These are phyloP conservation scores for Salarias fasciatus DNA, from an alignment of 2,797 vertebrate genomes.

Conservation along the genomic window DNA sequence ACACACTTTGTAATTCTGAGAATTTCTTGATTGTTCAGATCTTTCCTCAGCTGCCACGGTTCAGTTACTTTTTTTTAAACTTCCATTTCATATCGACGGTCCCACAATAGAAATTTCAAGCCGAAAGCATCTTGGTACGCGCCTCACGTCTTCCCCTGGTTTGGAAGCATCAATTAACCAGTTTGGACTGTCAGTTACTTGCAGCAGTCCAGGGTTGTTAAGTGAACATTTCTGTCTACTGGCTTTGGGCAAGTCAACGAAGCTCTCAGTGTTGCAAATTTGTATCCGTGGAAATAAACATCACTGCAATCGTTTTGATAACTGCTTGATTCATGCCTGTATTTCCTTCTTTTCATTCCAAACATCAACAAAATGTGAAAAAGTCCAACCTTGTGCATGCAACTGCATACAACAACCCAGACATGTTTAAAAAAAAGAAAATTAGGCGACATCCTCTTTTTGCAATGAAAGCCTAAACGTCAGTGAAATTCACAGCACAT, in stretches of 20 bases:
- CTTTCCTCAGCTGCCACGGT: background rate
- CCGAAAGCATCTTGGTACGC: background rate
- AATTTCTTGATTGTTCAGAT: background rate
- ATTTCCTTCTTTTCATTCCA: too few relatives aligned
- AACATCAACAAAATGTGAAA: background rate
- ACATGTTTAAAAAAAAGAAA: background rate
- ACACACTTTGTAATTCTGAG: slow-evolving; percentile 13
- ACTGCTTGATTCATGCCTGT: too few relatives aligned
- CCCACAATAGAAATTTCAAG: background rate
- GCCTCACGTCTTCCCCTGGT: background rate
- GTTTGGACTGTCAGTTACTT: background rate
- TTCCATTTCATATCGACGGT: background rate
- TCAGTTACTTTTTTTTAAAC: background rate
- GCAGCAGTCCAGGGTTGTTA: background rate
- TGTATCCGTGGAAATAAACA: background rate
- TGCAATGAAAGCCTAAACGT: slow-evolving; percentile 23
- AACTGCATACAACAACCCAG: background rate
- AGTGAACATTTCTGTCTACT: background rate
- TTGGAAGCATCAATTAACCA: slow-evolving; percentile 3
- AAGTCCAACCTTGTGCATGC: background rate
- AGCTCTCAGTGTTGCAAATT: background rate
- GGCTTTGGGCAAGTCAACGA: background rate
- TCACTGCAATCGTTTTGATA: too few relatives aligned
- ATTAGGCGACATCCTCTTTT: slow-evolving; percentile 6
- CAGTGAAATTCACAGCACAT: slow-evolving; percentile 27